Evolutionary conservation across 2,113 vertebrate species (phyloP).

Genomic region (Notechis scutatus): DNA sequence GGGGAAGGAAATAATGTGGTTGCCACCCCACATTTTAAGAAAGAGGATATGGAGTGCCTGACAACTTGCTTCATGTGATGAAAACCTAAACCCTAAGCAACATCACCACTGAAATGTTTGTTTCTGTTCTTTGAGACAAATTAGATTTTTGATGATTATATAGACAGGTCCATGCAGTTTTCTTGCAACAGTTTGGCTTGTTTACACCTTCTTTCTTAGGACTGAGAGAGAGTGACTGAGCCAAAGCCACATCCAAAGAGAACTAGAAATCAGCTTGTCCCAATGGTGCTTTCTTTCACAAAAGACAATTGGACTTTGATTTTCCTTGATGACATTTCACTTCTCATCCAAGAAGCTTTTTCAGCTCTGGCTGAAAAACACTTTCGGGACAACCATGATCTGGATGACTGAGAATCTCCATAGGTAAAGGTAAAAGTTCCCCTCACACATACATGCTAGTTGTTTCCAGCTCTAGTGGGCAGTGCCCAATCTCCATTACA

Average conservation of each 20-base stretch:
- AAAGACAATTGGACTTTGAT: not conserved
- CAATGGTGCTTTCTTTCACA: not conserved
- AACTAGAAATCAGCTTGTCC: not conserved
- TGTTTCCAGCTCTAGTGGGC: too few species aligned
- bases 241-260: not conserved
- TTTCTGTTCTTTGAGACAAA: not conserved
- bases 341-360: not conserved
- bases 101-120: not conserved
- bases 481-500: too few species aligned
- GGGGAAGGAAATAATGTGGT: not conserved
- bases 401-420: not conserved
- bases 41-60: not conserved
- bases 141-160: not conserved
- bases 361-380: not conserved
- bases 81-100: not conserved
- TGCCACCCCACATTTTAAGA: not conserved
- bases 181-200: not conserved
- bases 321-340: not conserved
- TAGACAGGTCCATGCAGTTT: not conserved
- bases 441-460: too few species aligned
- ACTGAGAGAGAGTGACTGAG: not conserved
- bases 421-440: not conserved
- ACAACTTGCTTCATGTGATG: not conserved
- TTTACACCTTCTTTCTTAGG: not conserved
- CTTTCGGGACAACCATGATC: not conserved